phyloP scores from a whole-genome alignment of 2,113 vertebrate species.

The Gallinago paraguaiae region DNA sequence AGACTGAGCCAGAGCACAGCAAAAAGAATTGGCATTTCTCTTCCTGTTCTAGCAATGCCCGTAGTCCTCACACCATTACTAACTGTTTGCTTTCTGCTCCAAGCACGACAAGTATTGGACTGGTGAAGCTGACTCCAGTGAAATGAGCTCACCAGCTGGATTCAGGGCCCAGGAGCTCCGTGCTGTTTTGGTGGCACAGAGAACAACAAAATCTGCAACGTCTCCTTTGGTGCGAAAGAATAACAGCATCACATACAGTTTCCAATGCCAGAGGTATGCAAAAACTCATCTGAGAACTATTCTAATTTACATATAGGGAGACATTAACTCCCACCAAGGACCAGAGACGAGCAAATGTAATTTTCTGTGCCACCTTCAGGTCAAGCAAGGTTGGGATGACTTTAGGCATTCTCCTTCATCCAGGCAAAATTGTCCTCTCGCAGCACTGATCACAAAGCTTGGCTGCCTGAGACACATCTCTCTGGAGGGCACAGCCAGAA shows the following conservation, averaged over 20 bases:
- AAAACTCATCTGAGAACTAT: background rate
- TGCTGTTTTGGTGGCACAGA: background rate
- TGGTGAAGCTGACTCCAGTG: background rate
- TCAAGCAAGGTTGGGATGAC: background rate
- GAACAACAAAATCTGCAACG: background rate
- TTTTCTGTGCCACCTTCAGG: background rate
- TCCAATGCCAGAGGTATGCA: background rate
- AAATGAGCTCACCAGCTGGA: background rate
- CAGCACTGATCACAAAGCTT: background rate
- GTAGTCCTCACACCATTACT: background rate
- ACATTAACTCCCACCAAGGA: background rate
- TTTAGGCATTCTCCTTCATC: background rate
- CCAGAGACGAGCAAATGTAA: background rate
- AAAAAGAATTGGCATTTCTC: background rate
- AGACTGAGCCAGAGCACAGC: background rate
- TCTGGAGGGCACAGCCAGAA: background rate
- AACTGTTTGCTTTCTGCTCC: background rate
- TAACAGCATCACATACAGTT: background rate
- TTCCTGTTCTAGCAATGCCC: background rate
- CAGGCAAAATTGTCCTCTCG: background rate
- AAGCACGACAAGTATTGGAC: background rate
- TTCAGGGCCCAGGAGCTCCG: background rate
- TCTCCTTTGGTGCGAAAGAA: background rate
- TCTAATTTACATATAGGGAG: background rate
- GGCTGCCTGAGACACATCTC: background rate